These are phyloP conservation scores for Spodoptera littoralis DNA, from an alignment of 2,888 invertebrate species.

Conservation along the genomic window DNA sequence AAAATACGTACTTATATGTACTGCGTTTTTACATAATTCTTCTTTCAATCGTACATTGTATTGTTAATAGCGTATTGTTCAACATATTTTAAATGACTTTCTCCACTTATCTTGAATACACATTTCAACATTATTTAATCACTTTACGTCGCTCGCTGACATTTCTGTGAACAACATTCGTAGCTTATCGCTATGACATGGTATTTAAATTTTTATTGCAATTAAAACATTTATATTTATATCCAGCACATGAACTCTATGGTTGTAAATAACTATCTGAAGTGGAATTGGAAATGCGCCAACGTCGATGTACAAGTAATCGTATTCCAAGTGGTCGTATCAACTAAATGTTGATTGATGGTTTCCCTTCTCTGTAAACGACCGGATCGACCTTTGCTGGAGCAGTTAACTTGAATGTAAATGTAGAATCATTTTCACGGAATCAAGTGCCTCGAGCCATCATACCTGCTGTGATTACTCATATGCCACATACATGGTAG, in stretches of 20 bases:
- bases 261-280: conserved; percentile 56
- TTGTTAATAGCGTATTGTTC: conserved; percentile 41
- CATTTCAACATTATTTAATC: conserved; percentile 15
- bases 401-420: conserved; percentile 67
- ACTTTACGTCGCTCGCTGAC: conserved; percentile 1
- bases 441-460: conserved; percentile 48
- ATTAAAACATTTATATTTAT: conserved; percentile 48
- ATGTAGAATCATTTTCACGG: conserved; percentile 59
- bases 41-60: conserved; percentile 16
- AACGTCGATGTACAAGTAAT: conserved; percentile 79
- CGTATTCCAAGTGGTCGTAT: conserved; percentile 81
- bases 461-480: conserved; percentile 40
- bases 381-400: conserved; percentile 71
- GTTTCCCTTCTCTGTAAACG: conserved; percentile 77
- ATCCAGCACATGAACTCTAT: conserved; percentile 52
- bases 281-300: conserved; percentile 80
- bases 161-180: conserved; percentile 21
- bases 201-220: conserved; percentile 36
- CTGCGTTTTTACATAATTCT: conserved; percentile 23
- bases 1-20: conserved; percentile 21
- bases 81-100: conserved; percentile 32
- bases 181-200: conserved; percentile 16
- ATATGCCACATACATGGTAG: conserved; percentile 26
- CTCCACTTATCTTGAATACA: conserved; percentile 21
- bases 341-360: conserved; percentile 83